Conservation (phyloP, 2,113 vertebrate species). For the Glaucidium brasilianum region DNA sequence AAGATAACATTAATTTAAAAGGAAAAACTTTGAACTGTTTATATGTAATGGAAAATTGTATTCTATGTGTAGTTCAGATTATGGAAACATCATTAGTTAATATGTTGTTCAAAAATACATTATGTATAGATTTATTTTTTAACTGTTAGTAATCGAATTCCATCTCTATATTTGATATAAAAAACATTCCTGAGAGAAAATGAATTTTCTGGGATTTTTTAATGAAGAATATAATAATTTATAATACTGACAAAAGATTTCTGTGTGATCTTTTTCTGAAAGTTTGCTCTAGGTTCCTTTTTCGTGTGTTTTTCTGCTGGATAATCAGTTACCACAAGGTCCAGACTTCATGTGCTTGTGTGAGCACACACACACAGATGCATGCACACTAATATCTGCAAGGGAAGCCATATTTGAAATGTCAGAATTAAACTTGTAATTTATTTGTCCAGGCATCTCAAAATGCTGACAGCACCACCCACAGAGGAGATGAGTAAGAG, state of each 20-base stretch:
- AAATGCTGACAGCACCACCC: neutral
- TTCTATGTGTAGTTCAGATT: neutral
- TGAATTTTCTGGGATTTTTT: neutral
- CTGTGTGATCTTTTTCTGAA: neutral
- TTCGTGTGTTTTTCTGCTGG: neutral
- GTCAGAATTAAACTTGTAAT: neutral
- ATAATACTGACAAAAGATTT: neutral
- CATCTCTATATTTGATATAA: neutral
- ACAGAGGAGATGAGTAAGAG: neutral
- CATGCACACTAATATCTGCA: neutral
- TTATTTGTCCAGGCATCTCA: neutral
- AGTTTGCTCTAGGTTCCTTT: neutral
- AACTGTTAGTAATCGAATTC: neutral
- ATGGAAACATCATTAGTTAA: neutral
- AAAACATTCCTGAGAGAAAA: neutral
- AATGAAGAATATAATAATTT: neutral
- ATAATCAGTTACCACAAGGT: neutral
- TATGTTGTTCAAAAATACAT: neutral
- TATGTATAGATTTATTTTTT: neutral
- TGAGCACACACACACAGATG: neutral
- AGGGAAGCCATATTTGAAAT: neutral
- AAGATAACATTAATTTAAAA: neutral
- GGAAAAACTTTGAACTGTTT: neutral
- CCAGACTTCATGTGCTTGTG: fast-evolving
- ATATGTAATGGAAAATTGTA: neutral